Conservation (phyloP, 2,888 invertebrate genomes). For the Nyleta sp. region DNA sequence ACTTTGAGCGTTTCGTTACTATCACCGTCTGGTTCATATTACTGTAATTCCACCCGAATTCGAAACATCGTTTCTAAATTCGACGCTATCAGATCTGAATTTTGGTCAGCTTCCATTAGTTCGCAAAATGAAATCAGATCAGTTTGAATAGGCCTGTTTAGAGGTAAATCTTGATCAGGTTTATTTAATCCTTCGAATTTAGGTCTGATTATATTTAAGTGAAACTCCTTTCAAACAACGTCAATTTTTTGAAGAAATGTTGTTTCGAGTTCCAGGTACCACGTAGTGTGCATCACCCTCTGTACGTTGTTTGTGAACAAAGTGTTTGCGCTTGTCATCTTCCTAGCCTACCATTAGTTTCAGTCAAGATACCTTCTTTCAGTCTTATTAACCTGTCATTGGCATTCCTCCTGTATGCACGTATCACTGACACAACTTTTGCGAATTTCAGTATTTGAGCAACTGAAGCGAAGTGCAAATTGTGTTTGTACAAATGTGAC, state of each 20-base stretch:
- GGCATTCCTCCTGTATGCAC: slow-evolving; percentile 13
- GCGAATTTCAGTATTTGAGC: too few species aligned
- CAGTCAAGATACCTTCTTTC: not conserved
- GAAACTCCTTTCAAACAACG: too few species aligned
- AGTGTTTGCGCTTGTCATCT: slow-evolving; percentile 34
- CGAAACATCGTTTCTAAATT: too few species aligned
- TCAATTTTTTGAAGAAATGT: not conserved
- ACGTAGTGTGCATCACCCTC: slow-evolving; percentile 32
- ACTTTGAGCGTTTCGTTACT: slow-evolving; percentile 6
- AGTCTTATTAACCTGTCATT: not conserved
- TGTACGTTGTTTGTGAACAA: slow-evolving; percentile 36
- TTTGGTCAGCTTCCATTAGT: too few species aligned
- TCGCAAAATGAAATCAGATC: too few species aligned
- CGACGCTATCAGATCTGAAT: too few species aligned
- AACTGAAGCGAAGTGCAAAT: too few species aligned
- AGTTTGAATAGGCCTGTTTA: too few species aligned
- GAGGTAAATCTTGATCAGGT: too few species aligned
- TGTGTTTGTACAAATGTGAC: not conserved
- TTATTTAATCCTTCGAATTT: too few species aligned
- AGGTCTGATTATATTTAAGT: too few species aligned
- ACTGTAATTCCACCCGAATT: not conserved
- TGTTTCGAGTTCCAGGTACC: slow-evolving; percentile 1
- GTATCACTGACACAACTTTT: not conserved
- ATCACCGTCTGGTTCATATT: not conserved
- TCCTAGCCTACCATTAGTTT: slow-evolving; percentile 23